Base-by-base conservation (phyloP, 2,797 vertebrate species). In the Tenualosa ilisha region DNA sequence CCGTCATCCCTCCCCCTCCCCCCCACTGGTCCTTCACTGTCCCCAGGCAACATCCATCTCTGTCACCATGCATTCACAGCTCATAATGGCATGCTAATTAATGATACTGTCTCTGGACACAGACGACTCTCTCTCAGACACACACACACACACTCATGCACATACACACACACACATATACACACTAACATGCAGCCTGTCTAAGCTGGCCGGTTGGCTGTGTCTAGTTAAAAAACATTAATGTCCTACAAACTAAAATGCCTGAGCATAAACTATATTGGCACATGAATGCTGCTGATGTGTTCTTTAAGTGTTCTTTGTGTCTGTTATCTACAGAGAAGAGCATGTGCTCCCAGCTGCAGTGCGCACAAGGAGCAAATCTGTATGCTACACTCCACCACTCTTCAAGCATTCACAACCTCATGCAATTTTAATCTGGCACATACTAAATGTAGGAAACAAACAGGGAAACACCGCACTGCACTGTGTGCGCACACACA, bases 21-120 rank as follows among this genome's bases (percentile, higher is more conserved):
- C 1, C 15, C 5, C 26, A 15, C 68, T 68, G 61, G n/a, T n/a
- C 12, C 65, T 31, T 26, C 65, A 13, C 26, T 40, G 72, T 79
- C 72, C 46, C 72, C 72, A 79, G 72, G 40, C 87, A 92, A 92
- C 92, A 96, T 97, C 94, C 95, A 96, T 96, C 95, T 94, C 87
- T 87, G 91, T 91, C 79, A 89, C 90, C 92, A 92, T 91, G 90
- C 93, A 93, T 91, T 3, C 84, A 92, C 85, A 92, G 92, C 93
- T 92, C 91, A 93, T 94, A 94, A 96, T 94, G 94, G 92, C 89
- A 92, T 91, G 86, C 93, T 94, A 96, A 97, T 97, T 95, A 97
- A 96, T 96, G 93, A 94, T 46, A 89, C 84, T 92, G 89, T 89
- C 90, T 91, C 85, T 46, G 72, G 72, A 79, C 20, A 22, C 72